Percentiles rank a stretch among this genome's conserved stretches.
Evolutionary conservation across 2,888 invertebrate species (phyloP).

Genomic region (Lamproptera curius): DNA sequence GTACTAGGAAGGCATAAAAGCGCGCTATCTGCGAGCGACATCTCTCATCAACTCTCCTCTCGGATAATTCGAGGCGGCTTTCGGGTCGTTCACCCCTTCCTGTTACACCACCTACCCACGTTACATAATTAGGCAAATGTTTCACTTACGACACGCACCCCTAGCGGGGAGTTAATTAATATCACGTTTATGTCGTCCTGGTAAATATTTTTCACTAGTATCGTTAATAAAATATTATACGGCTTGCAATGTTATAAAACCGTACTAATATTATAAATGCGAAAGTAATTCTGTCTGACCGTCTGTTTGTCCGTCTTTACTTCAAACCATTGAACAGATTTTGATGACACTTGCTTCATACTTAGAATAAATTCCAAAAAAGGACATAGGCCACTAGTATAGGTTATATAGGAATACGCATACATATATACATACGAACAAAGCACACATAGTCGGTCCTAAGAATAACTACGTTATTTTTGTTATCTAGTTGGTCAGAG

Average conservation of each 20-base stretch:
- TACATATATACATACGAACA: too few relatives aligned
- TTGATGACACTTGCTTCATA: too few relatives aligned
- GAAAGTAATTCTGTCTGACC: too few relatives aligned
- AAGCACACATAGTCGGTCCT: too few relatives aligned
- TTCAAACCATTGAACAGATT: too few relatives aligned
- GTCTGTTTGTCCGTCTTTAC: too few relatives aligned
- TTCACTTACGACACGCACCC: constrained; percentile 13
- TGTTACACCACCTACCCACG: constrained; percentile 43
- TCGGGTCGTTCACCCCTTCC: constrained; percentile 44
- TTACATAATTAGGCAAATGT: constrained; percentile 23
- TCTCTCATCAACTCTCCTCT: constrained; percentile 37
- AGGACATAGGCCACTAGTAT: too few relatives aligned
- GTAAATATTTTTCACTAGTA: background rate
- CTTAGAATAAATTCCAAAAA: too few relatives aligned
- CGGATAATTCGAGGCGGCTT: constrained; percentile 20
- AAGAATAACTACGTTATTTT: too few relatives aligned
- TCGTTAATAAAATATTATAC: background rate
- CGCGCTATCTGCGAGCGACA: constrained; percentile 4
- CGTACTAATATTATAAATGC: background rate
- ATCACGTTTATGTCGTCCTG: background rate
- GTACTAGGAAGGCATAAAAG: too few relatives aligned
- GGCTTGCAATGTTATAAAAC: background rate
- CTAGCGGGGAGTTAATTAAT: background rate
- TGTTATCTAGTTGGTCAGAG: too few relatives aligned
- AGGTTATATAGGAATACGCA: too few relatives aligned